These are phyloP conservation scores for Toxotes lorentzi DNA, from an alignment of 2,797 vertebrate genomes.

Conservation along the genomic window DNA sequence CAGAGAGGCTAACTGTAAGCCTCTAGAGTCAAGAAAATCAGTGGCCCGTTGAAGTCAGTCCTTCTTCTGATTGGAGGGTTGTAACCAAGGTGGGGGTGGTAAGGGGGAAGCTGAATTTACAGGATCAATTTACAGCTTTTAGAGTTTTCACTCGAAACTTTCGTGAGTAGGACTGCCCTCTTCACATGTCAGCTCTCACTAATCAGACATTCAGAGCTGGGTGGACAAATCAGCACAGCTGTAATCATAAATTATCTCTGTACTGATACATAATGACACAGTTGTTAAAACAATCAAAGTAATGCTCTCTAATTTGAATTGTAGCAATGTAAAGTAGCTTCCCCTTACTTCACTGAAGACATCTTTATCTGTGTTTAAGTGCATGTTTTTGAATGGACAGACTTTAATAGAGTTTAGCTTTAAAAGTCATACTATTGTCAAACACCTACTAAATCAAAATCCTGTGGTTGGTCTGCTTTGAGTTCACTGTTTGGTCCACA, in stretches of 20 bases:
- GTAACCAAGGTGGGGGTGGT: neutral
- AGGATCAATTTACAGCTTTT: too few relatives aligned
- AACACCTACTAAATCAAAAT: neutral
- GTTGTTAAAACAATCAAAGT: neutral
- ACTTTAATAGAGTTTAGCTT: neutral
- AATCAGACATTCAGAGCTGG: slow-evolving; percentile 9
- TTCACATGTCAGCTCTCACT: neutral
- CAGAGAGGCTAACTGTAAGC: slow-evolving; percentile 62
- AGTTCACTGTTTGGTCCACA: neutral
- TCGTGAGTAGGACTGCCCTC: neutral
- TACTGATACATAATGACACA: too few relatives aligned
- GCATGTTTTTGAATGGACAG: too few relatives aligned
- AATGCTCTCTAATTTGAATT: neutral
- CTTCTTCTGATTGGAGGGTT: slow-evolving; percentile 27
- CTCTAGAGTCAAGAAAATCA: slow-evolving; percentile 51
- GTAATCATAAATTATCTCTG: neutral
- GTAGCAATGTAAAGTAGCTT: too few relatives aligned
- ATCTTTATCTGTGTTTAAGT: too few relatives aligned
- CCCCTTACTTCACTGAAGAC: too few relatives aligned
- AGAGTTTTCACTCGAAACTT: neutral
- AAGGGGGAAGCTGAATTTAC: neutral
- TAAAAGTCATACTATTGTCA: neutral
- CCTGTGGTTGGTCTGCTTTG: neutral
- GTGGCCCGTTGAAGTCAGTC: slow-evolving; percentile 37
- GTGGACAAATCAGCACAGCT: neutral